Evolutionary conservation across 1,140 invertebrate species (phyloP), one percentile per base, ranked within the genome.

Genomic region (Diachasma alloeum): DNA sequence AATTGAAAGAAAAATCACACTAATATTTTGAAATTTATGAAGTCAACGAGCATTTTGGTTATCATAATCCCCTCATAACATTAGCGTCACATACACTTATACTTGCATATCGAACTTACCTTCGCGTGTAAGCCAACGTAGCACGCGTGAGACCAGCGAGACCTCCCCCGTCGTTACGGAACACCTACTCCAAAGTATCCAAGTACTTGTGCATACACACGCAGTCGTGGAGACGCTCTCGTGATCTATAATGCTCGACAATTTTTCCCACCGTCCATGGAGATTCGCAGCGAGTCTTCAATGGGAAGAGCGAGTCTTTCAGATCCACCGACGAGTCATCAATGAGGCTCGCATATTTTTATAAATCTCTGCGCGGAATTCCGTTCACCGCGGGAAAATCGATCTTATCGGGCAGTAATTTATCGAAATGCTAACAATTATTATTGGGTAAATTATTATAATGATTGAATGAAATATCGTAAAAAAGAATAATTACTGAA

Each of bases 61-160:
- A 53, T 46, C 44, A 72, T 53, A 48, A 46, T 72, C 4, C 15
- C 19, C 15, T 3, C 44, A 15, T 59, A 56, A 56, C 31, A 15
- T 37, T 59, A 37, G n/a, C 31, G 71, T 73, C 26, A 24, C 11
- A 24, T 39, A 9, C 46, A 31, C 6, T 31, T 31, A 31, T 31
- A 31, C 15, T 71, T 26, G 42, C 4, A 10, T 36, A 26, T 31
- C 46, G 26, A 31, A 31, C 46, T 59, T 44, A 59, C 46, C 39
- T 59, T 86, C 79, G 86, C 84, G 85, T 87, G 86, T 82, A 6
- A 79, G 82, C 82, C 78, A 83, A 78, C 82, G 81, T 81, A 83
- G 81, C 79, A 80, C 81, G 80, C 81, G 86, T 85, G 86, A 85
- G 87, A 85, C 81, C 83, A 86, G 76, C 79, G 80, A 87, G 85